Conservation (phyloP, 2,113 vertebrate genomes). For the Otocyon megalotis region DNA sequence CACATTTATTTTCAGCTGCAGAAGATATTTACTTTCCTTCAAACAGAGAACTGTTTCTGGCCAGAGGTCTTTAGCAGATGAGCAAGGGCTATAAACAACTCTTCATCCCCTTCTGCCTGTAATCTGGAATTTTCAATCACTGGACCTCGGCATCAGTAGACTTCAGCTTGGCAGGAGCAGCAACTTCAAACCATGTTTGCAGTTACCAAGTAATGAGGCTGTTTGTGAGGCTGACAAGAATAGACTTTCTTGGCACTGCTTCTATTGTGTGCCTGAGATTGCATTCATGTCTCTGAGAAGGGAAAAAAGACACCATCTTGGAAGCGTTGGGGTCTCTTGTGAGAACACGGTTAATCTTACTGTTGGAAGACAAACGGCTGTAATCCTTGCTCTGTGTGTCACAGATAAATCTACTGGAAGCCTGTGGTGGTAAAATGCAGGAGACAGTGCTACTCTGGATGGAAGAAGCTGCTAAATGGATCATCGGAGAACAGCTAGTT, state of each 20-base stretch:
- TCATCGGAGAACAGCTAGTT: background rate
- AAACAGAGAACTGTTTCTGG: conserved; percentile 63
- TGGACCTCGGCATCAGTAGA: background rate
- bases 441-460: background rate
- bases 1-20: conserved; percentile 70
- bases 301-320: background rate
- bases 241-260: background rate
- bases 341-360: background rate
- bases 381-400: background rate
- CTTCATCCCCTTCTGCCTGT: background rate
- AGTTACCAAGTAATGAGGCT: conserved; percentile 50
- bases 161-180: conserved; percentile 37
- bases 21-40: conserved; percentile 69
- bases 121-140: conserved; percentile 70
- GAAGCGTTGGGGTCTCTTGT: background rate
- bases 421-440: background rate
- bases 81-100: conserved; percentile 65
- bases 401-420: background rate
- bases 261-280: background rate
- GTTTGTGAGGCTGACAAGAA: conserved; percentile 16
- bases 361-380: background rate
- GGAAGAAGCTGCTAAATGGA: background rate
- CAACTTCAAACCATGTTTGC: conserved; percentile 3
- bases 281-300: background rate
- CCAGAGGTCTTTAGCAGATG: conserved; percentile 61